Evolutionary conservation across 2,888 invertebrate species (phyloP).

Genomic region (Drosophila hamatofila): DNA sequence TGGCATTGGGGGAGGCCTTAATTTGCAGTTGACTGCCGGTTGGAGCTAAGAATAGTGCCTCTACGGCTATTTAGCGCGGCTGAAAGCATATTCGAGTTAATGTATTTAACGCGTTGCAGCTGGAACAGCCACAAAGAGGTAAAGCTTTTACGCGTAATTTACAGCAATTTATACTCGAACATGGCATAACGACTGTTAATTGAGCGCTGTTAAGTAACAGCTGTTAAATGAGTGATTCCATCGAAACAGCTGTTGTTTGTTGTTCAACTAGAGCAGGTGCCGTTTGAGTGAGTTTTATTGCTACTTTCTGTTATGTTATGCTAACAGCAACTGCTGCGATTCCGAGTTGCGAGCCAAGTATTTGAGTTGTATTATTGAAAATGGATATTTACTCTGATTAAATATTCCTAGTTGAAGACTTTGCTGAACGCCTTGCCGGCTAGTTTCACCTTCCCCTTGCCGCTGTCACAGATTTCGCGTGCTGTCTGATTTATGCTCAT

Average conservation of each 20-base stretch:
- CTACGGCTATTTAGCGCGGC: conserved; percentile 26
- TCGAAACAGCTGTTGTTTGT: conserved; percentile 70
- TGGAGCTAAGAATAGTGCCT: conserved; percentile 30
- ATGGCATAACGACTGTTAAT: neutral
- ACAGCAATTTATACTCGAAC: neutral
- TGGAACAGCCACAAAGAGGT: conserved; percentile 7
- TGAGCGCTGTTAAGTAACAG: conserved; percentile 60
- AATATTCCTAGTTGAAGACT: conserved; percentile 1
- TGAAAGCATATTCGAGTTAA: conserved; percentile 57
- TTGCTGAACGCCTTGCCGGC: neutral
- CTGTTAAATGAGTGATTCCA: conserved; percentile 34
- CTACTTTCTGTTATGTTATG: conserved; percentile 2
- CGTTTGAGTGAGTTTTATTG: conserved; percentile 59
- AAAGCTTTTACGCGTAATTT: conserved; percentile 2
- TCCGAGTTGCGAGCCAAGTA: neutral
- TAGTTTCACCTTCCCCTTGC: conserved; percentile 3
- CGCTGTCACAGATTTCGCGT: neutral
- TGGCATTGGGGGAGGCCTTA: conserved; percentile 14
- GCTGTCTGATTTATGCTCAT: conserved; percentile 41
- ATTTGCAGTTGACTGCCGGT: conserved; percentile 13
- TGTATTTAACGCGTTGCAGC: conserved; percentile 39
- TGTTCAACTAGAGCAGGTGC: conserved; percentile 39
- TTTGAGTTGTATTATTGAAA: neutral
- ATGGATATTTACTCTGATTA: neutral
- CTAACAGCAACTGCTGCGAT: neutral